Base-by-base conservation (phyloP, 2,888 invertebrate species). In the Aphidoletes aphidimyza region DNA sequence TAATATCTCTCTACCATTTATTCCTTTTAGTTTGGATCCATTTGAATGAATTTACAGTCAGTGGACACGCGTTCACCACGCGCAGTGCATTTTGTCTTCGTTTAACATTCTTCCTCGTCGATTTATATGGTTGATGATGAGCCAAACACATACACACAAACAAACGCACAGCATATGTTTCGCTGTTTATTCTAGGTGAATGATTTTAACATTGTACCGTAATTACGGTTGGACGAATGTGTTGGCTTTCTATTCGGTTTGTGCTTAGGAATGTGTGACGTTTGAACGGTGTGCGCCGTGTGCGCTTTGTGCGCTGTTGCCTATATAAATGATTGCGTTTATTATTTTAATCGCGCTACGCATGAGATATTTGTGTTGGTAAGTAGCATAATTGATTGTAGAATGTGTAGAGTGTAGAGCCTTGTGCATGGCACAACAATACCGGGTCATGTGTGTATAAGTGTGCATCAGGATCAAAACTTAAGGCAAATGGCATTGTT, bases 231-330 rank as follows among this genome's bases (percentile, higher is more conserved):
- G 37, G 37, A 37, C 37, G 34, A n/a, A 22, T 78, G 42, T 78
- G 37, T 42, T 22, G 37, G 83, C n/a, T 8, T 39, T 83, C 37
- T 39, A 39, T 83, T 83, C 42, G 17, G n/a, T n/a, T 14, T 83
- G 83, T 83, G 83, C 42, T 42, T 42, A 83, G 83, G 83, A 83
- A 83, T 83, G 83, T 83, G 42, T 83, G 83, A 83, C 39, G 42
- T 45, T 45, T 14, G 81, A 2, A 37, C 37, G n/a, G 36, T 81
- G 36, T 34, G n/a, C n/a, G 81, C n/a, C 81, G 81, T 37, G 36
- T 81, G 36, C 36, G n/a, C n/a, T n/a, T 36, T 34, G 36, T 30
- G 30, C 36, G n/a, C 36, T 69, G 34, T n/a, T n/a, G n/a, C 22
- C 19, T n/a, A n/a, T 36, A 37, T 37, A 37, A 81, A 81, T 22